Evolutionary conservation across 1,140 invertebrate genomes (phyloP), one percentile per base, ranked within the genome.

Genomic region (Branchinecta lindahli): DNA sequence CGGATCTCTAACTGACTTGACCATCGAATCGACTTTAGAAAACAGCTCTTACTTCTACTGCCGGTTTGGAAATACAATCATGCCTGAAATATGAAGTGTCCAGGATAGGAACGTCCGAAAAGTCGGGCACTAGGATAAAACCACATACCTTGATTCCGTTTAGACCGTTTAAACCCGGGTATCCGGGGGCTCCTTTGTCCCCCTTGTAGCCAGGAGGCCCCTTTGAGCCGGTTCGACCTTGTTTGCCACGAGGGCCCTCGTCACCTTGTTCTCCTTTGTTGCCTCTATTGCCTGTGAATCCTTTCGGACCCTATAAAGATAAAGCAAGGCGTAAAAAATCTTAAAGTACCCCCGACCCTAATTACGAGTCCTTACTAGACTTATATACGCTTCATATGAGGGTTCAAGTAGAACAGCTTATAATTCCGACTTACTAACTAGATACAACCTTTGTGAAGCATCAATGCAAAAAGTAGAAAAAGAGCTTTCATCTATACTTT

Each of bases 161-260:
- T 8, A 75, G 46, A 66, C 91, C 91, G 66, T 82, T 77, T 71
- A 73, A 69, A 66, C 89, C 89, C 72, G 82, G 81, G 69, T 84
- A 88, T n/a, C 91, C 91, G 0, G 88, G 88, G 5, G 88, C 87
- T 73, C 90, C 91, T 80, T 90, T 91, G 65, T 85, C 83, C 61
- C 90, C 90, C 78, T 90, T 90, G 12, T 83, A 82, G 0, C 89
- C 89, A 45, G 81, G 73, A 3, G 83, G 84, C n/a, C 88, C 88
- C 52, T 75, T 44, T 1, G 79, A 80, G 15, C 84, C 83, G 20
- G 75, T 74, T 46, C 75, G 76, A 6, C 83, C 83, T 76, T 81
- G 78, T 70, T 82, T 81, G 45, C 85, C 85, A 44, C 81, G 73
- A 8, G 76, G 80, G 10, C 85, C 85, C 73, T 81, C 78, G 45